A percentile compares a stretch with the other conserved stretches of the same genome.
phyloP scores from a whole-genome alignment of 2,797 vertebrate species.

The Potorous gilbertii region DNA sequence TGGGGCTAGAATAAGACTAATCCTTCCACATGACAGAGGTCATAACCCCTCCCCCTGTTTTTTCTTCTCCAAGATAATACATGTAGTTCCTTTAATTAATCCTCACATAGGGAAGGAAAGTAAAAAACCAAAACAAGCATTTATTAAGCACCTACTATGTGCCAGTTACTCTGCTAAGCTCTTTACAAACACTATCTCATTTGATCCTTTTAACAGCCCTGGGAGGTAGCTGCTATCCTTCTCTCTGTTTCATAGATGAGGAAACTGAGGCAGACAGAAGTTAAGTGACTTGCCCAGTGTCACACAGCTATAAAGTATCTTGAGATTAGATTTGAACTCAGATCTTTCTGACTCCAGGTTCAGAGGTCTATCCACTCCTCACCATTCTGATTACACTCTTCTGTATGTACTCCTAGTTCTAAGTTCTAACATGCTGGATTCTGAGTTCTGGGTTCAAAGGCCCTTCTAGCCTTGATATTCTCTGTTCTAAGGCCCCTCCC shows the following conservation, averaged over 20 bases:
- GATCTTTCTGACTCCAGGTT: neutral
- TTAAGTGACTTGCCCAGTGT: neutral
- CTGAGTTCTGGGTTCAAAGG: neutral
- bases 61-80: neutral
- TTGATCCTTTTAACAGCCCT: neutral
- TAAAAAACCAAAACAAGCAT: neutral
- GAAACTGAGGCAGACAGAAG: neutral
- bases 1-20: neutral
- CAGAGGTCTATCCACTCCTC: neutral
- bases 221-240: neutral
- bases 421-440: neutral
- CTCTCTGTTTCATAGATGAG: neutral
- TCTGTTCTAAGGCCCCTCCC: neutral
- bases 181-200: neutral
- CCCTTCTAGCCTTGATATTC: no score
- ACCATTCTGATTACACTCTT: neutral
- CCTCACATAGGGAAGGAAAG: neutral
- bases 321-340: neutral
- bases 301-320: neutral
- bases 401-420: neutral
- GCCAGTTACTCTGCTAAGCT: neutral
- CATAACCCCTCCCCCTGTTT: no score
- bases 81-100: neutral
- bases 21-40: neutral
- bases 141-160: neutral